phyloP scores from a whole-genome alignment of 2,113 vertebrate genomes.

The Bettongia penicillata region DNA sequence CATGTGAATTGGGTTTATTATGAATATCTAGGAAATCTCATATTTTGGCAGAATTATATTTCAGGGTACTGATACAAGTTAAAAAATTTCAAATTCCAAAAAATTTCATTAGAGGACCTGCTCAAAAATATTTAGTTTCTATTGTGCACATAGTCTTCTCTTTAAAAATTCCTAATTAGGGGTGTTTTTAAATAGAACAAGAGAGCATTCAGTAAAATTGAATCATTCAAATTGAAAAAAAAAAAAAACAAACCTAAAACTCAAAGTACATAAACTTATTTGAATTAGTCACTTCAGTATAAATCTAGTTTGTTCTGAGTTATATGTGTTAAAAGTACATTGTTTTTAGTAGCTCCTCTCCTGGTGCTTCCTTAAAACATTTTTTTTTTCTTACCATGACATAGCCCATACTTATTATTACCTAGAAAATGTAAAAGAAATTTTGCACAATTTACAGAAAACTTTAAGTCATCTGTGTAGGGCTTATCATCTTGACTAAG shows the following conservation, averaged over 20 bases:
- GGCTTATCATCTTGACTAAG: too few relatives aligned
- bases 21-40: neutral
- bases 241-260: neutral
- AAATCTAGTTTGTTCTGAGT: neutral
- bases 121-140: constrained; percentile 3
- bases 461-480: too few relatives aligned
- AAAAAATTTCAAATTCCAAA: neutral
- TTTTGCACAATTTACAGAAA: too few relatives aligned
- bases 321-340: neutral
- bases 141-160: neutral
- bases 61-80: neutral
- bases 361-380: neutral
- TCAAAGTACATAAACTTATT: neutral
- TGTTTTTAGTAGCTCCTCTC: neutral
- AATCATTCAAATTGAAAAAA: neutral
- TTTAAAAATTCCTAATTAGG: neutral
- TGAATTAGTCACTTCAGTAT: neutral
- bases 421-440: neutral
- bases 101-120: neutral
- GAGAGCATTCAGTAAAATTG: neutral
- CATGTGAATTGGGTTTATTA: neutral
- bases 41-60: neutral
- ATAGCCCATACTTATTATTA: neutral
- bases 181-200: neutral
- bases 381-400: neutral